Evolutionary conservation across 2,797 vertebrate genomes (phyloP).

Genomic region (Leptodactylus fallax): DNA sequence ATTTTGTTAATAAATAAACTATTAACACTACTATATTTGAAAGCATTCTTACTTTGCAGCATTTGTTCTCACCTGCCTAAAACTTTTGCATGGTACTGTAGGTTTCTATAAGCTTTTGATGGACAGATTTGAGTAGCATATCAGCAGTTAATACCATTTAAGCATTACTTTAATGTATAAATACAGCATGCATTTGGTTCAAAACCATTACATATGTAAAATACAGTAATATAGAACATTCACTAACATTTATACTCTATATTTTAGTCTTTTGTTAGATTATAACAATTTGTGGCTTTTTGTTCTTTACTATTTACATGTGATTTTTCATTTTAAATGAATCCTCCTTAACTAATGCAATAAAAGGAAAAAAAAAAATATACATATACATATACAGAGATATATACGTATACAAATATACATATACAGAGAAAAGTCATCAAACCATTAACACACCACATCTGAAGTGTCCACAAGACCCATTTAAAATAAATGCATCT

Average conservation of each 20-base stretch:
- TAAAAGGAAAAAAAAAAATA: neutral
- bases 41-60: too few relatives aligned
- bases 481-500: neutral
- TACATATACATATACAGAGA: neutral
- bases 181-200: neutral
- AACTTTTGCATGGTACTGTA: too few relatives aligned
- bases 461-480: neutral
- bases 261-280: neutral
- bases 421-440: neutral
- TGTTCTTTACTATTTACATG: slow-evolving; percentile 1
- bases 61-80: too few relatives aligned
- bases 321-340: neutral
- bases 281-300: neutral
- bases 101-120: too few relatives aligned
- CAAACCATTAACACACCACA: neutral
- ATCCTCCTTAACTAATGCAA: neutral
- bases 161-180: neutral
- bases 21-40: too few relatives aligned
- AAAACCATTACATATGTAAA: neutral
- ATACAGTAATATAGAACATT: neutral
- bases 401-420: neutral
- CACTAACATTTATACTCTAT: neutral
- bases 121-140: too few relatives aligned
- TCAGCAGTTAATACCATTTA: too few relatives aligned
- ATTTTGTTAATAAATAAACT: too few relatives aligned